phyloP scores from a whole-genome alignment of 2,888 invertebrate genomes.

The Drosophila fulvimacula region DNA sequence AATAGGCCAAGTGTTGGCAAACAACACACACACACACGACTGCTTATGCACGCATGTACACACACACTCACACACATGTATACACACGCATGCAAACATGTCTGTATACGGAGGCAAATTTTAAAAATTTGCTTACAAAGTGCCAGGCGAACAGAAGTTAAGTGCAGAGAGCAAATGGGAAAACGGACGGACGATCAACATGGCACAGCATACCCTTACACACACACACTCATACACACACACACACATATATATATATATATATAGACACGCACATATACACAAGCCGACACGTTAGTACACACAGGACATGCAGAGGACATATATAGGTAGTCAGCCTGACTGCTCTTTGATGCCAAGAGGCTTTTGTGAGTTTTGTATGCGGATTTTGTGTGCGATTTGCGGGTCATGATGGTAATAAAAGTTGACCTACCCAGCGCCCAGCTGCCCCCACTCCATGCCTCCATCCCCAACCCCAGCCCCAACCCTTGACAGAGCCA shows the following conservation, averaged over 20 bases:
- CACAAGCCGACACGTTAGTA: constrained; percentile 1
- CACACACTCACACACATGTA: neutral
- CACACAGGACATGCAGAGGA: constrained; percentile 48
- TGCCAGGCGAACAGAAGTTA: constrained; percentile 72
- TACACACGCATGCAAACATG: constrained; percentile 2
- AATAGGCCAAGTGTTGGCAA: constrained; percentile 42
- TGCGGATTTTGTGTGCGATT: constrained; percentile 68
- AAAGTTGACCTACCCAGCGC: constrained; percentile 44
- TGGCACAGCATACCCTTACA: constrained; percentile 36
- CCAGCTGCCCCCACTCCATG: neutral
- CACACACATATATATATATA: neutral
- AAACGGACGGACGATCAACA: constrained; percentile 41
- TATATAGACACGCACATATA: neutral
- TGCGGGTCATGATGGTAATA: constrained; percentile 67
- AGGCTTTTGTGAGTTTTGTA: constrained; percentile 64
- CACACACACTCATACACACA: constrained; percentile 8
- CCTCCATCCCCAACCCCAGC: neutral
- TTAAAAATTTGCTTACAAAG: constrained; percentile 78
- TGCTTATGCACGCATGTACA: constrained; percentile 1
- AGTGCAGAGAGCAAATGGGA: constrained; percentile 13
- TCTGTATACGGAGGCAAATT: constrained; percentile 46
- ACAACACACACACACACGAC: constrained; percentile 6
- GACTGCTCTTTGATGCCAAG: constrained; percentile 44
- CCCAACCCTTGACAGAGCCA: constrained; percentile 13
- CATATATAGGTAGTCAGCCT: constrained; percentile 33